phyloP scores from a whole-genome alignment of 2,888 invertebrate species.

The Vannuccia rotundouncinata region DNA sequence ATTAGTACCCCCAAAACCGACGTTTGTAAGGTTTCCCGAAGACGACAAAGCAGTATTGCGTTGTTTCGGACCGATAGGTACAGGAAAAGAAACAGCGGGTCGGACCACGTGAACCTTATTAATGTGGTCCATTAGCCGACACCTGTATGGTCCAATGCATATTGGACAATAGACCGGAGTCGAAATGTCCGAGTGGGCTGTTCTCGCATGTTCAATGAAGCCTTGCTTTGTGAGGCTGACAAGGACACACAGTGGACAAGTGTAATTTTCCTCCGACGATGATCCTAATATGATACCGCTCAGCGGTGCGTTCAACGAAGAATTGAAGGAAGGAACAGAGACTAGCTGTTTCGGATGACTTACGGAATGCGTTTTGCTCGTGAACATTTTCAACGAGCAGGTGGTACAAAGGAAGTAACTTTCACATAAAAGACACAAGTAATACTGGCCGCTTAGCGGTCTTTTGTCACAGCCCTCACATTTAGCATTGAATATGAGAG shows the following conservation, averaged over 20 bases:
- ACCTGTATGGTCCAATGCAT: background rate
- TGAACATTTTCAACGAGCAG: background rate
- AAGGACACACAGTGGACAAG: background rate
- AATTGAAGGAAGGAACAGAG: background rate
- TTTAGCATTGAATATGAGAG: slow-evolving; percentile 4
- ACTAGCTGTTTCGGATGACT: slow-evolving; percentile 11
- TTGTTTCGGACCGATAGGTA: background rate
- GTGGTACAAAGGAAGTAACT: background rate
- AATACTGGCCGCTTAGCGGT: background rate
- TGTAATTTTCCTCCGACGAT: background rate
- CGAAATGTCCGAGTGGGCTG: background rate
- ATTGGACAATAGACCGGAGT: background rate
- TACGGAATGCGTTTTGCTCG: background rate
- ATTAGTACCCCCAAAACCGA: background rate
- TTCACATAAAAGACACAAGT: background rate
- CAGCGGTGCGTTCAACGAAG: background rate
- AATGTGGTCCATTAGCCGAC: background rate
- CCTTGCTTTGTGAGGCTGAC: background rate
- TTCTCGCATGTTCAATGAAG: background rate
- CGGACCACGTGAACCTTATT: background rate
- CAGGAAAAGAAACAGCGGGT: background rate
- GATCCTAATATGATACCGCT: background rate
- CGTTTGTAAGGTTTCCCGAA: background rate
- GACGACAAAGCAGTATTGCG: background rate
- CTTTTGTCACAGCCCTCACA: background rate